A percentile compares a stretch with the other conserved stretches of the same genome.
These are phyloP conservation scores for Acanthochromis polyacanthus DNA, from an alignment of 2,113 vertebrate genomes.

Conservation along the genomic window DNA sequence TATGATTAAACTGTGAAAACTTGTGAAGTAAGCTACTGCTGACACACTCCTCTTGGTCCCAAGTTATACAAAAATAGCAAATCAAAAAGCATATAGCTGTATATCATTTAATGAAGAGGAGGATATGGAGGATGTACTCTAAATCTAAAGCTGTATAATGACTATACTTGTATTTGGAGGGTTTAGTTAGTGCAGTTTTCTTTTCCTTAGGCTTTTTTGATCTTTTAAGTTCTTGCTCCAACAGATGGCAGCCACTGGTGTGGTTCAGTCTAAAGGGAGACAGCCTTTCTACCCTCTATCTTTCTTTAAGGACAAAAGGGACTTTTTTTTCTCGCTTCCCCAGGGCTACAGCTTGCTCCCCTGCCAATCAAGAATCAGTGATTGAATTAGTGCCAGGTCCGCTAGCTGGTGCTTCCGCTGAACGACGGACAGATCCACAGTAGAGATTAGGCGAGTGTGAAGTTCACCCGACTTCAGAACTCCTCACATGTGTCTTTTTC, in stretches of 20 bases:
- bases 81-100: neutral
- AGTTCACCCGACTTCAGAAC: slow-evolving; percentile 79
- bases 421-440: slow-evolving; percentile 71
- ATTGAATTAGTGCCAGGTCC: slow-evolving; percentile 82
- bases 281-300: slow-evolving; percentile 45
- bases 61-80: neutral
- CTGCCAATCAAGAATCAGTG: slow-evolving; percentile 75
- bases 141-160: neutral
- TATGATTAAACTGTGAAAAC: too few species aligned
- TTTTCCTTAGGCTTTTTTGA: slow-evolving; percentile 26
- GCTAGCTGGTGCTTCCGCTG: slow-evolving; percentile 68
- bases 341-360: slow-evolving; percentile 51
- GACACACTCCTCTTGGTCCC: neutral
- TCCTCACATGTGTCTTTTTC: slow-evolving; percentile 66
- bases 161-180: slow-evolving; percentile 3
- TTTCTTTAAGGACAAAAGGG: slow-evolving; percentile 69
- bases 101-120: neutral
- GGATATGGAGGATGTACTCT: slow-evolving; percentile 2
- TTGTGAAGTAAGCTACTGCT: too few species aligned
- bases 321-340: slow-evolving; percentile 65
- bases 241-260: slow-evolving; percentile 39
- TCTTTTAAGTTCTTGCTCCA: slow-evolving; percentile 40
- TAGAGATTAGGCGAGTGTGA: slow-evolving; percentile 80
- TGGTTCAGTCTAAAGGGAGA: slow-evolving; percentile 47
- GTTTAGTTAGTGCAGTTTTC: neutral